Conservation (phyloP, 2,797 vertebrate genomes). For the Platyrinchus mystaceus region DNA sequence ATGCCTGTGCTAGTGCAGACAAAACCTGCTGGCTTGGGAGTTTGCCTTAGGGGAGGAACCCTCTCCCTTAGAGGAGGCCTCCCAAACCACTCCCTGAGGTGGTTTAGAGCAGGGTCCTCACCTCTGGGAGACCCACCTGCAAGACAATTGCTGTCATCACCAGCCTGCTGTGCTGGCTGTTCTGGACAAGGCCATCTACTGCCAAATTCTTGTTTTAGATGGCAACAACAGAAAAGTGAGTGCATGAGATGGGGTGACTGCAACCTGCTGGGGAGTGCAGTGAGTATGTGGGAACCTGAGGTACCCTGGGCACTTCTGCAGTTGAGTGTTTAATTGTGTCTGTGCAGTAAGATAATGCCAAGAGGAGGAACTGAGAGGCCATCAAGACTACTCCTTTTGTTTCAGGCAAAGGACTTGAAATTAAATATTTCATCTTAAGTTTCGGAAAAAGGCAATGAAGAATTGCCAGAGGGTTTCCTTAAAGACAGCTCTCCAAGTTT, state of each 20-base stretch:
- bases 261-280: accelerated
- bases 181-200: neutral
- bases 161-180: neutral
- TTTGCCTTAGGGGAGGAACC: neutral
- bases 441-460: neutral
- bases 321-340: neutral
- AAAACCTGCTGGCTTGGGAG: accelerated
- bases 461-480: neutral
- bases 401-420: neutral
- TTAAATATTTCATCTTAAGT: neutral
- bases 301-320: neutral
- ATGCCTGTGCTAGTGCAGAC: neutral
- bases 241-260: neutral
- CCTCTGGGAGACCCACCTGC: accelerated
- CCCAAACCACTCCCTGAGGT: neutral
- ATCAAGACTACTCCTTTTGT: neutral
- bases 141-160: neutral
- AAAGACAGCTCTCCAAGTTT: neutral
- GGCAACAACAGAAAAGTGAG: accelerated
- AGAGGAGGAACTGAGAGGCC: neutral
- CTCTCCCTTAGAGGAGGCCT: neutral
- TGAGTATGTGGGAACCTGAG: neutral
- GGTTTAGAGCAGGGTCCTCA: neutral
- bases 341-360: neutral
- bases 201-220: neutral